Conservation (phyloP, 37 sponge, comb jelly and placozoan species). For the Spongilla lacustris region DNA sequence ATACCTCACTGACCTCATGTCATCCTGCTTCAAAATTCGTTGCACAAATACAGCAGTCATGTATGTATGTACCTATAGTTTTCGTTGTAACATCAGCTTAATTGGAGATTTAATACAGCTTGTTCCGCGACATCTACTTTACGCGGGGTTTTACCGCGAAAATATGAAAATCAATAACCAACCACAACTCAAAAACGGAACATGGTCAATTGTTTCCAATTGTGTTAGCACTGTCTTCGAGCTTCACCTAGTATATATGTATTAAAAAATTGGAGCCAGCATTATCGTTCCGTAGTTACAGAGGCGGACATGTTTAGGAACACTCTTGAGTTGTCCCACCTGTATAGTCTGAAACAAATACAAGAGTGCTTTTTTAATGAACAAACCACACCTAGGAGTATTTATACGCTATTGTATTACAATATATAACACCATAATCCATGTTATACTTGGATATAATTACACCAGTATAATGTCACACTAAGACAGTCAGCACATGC, state of each 20-base stretch:
- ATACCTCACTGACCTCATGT: not conserved
- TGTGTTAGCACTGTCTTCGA: not conserved
- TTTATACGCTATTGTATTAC: too few species aligned
- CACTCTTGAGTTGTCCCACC: constrained; percentile 1
- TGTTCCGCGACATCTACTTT: not conserved
- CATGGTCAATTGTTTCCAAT: not conserved
- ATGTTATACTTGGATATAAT: too few species aligned
- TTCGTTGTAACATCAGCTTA: not conserved
- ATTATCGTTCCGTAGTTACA: not conserved
- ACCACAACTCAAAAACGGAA: constrained; percentile 1
- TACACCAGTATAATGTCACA: too few species aligned
- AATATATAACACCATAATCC: too few species aligned
- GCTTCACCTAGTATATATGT: too few species aligned
- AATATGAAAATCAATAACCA: not conserved
- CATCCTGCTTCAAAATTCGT: not conserved
- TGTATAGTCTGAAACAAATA: too few species aligned
- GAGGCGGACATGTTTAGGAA: not conserved
- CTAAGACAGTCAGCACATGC: too few species aligned
- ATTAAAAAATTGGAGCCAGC: constrained; percentile 1
- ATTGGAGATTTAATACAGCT: not conserved
- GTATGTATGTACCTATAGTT: not conserved
- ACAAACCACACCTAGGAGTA: too few species aligned
- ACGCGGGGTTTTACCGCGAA: not conserved
- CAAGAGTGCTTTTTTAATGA: too few species aligned
- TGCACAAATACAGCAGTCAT: not conserved